Percentiles rank a stretch among this genome's conserved stretches.
Evolutionary conservation across 2,113 vertebrate species (phyloP).

Genomic region (Malurus melanocephalus): DNA sequence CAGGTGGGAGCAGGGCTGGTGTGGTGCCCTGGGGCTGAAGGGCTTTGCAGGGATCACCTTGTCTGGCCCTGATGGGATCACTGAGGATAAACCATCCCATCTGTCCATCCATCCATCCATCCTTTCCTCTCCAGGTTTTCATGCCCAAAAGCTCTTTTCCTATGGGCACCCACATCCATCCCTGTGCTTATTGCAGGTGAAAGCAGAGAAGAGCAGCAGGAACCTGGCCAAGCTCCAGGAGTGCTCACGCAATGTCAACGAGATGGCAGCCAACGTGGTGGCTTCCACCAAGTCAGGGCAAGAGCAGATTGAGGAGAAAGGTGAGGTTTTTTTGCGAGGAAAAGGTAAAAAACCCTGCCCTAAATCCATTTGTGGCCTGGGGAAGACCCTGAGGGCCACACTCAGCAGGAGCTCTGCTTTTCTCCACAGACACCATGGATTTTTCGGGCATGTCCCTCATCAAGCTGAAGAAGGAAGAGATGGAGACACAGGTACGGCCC

Average conservation of each 20-base stretch:
- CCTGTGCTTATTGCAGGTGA: slow-evolving; percentile 76
- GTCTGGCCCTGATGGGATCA: background rate
- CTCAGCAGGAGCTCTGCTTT: background rate
- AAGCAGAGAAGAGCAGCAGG: slow-evolving; percentile 85
- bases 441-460: slow-evolving; percentile 96
- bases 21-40: background rate
- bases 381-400: rapidly evolving
- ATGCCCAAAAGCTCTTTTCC: background rate
- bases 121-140: background rate
- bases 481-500: slow-evolving; percentile 87
- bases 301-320: slow-evolving; percentile 90
- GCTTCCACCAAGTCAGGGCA: slow-evolving; percentile 90
- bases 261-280: slow-evolving; percentile 91
- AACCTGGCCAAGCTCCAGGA: slow-evolving; percentile 86
- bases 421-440: slow-evolving; percentile 89
- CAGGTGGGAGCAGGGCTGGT: background rate
- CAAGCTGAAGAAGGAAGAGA: slow-evolving; percentile 93
- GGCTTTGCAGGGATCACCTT: background rate
- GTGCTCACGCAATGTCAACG: slow-evolving; percentile 88
- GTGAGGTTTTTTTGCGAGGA: slow-evolving; percentile 30
- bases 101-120: background rate
- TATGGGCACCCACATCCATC: background rate
- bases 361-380: background rate
- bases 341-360: background rate
- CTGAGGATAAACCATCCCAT: background rate